Evolutionary conservation across 2,888 invertebrate genomes (phyloP).

Genomic region (Emmelina monodactyla): DNA sequence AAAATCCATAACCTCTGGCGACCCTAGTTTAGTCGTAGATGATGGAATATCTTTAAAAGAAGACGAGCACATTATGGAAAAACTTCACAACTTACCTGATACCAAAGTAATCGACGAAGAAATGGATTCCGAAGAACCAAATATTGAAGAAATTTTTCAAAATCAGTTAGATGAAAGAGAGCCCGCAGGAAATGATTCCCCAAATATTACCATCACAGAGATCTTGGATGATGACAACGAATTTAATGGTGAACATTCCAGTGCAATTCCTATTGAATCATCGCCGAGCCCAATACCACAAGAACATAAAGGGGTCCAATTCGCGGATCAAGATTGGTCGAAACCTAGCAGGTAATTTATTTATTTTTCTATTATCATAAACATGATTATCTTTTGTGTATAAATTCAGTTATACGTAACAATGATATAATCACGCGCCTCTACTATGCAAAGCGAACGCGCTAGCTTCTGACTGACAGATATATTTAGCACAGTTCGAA

Average conservation of each 20-base stretch:
- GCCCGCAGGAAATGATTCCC: constrained; percentile 38
- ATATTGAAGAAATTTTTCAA: constrained; percentile 51
- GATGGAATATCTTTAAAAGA: constrained; percentile 34
- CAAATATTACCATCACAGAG: constrained; percentile 59
- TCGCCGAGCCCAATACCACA: constrained; percentile 52
- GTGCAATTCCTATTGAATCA: constrained; percentile 41
- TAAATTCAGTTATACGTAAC: constrained; percentile 25
- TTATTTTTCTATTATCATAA: too few relatives aligned
- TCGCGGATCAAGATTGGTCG: constrained; percentile 46
- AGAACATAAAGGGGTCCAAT: constrained; percentile 29
- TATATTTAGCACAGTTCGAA: constrained; percentile 55
- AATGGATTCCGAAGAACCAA: constrained; percentile 48
- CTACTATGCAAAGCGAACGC: constrained; percentile 56
- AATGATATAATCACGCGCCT: constrained; percentile 48
- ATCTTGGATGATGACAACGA: constrained; percentile 45
- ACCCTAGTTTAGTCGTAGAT: constrained; percentile 53
- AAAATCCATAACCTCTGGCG: constrained; percentile 52
- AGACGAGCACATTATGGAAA: constrained; percentile 53
- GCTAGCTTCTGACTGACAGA: constrained; percentile 50
- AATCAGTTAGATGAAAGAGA: constrained; percentile 41
- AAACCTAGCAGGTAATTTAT: constrained; percentile 57
- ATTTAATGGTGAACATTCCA: constrained; percentile 29
- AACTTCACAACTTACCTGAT: constrained; percentile 39
- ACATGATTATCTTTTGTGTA: constrained; percentile 18
- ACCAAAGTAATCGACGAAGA: constrained; percentile 38